These are phyloP conservation scores for Mamestra configurata DNA, from an alignment of 1,140 invertebrate species.

Conservation along the genomic window DNA sequence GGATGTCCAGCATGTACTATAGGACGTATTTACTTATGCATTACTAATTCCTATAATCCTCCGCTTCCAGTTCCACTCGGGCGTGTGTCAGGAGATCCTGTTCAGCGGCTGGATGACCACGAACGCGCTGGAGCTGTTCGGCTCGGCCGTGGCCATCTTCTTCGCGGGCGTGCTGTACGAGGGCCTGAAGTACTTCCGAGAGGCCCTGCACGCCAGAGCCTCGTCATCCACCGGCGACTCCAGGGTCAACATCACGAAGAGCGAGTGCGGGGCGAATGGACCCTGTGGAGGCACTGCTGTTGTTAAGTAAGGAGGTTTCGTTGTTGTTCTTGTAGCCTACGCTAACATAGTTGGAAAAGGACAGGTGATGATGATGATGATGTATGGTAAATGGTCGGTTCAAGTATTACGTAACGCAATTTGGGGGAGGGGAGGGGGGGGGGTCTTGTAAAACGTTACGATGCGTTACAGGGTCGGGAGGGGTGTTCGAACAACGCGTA, in stretches of 20 bases:
- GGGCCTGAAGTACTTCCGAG: conserved; percentile 96
- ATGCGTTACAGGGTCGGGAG: no score
- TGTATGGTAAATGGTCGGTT: no score
- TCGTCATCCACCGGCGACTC: conserved; percentile 90
- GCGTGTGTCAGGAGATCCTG: conserved; percentile 92
- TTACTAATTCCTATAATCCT: not conserved
- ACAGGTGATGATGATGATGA: no score
- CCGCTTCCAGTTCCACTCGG: conserved; percentile 93
- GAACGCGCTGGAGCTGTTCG: conserved; percentile 92
- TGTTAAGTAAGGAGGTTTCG: conserved; percentile 73
- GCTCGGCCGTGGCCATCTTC: conserved; percentile 95
- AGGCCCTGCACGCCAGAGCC: conserved; percentile 93
- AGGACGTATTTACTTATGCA: not conserved
- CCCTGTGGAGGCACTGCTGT: conserved; percentile 89
- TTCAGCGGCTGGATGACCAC: conserved; percentile 94
- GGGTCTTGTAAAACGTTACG: no score
- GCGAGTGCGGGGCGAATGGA: conserved; percentile 89
- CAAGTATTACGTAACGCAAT: no score
- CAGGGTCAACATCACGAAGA: conserved; percentile 90
- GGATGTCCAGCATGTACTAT: no score
- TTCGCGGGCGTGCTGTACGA: conserved; percentile 96
- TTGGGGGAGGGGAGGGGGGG: no score
- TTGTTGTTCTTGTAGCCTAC: not conserved
- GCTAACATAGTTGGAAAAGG: no score
- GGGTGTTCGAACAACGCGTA: no score